Evolutionary conservation across 2,113 vertebrate species (phyloP), one percentile per base, ranked within the genome.

Genomic region (Ceuthmochares aereus): DNA sequence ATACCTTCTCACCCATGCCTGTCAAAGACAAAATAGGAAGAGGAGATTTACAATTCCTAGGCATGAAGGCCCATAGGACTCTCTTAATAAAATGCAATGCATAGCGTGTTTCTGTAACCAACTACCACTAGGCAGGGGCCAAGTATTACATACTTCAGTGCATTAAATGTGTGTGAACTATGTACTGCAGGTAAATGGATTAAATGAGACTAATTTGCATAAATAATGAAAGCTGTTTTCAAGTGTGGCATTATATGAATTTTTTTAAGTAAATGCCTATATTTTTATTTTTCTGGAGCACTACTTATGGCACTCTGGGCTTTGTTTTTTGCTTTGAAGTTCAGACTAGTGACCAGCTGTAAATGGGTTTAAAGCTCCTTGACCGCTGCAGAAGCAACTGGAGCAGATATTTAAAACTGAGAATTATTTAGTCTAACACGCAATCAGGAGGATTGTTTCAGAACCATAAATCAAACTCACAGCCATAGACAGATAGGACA

Each of bases 271-370:
- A 73, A 90, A 58, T 52, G 55, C 34, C 63, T 64, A 49, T 9
- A 18, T 42, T 78, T 92, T 72, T 11, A 26, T 59, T 87, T 75
- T 90, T 40, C 21, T 79, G 17, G 42, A 29, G 23, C 5, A 11
- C 11, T 47, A 54, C 23, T 29, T 84, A 10, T 27, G 27, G 43
- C 34, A 23, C 12, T 59, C 16, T 74, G 66, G 62, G 13, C 32
- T 90, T 83, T 60, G 19, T 58, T 94, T 90, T 66, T 2, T 67
- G 37, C 52, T 91, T 92, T 91, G 14, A 76, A 42, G 49, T 73
- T 89, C 56, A 66, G 69, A 60, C 25, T 21, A 78, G 27, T 56
- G 56, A 56, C 58, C 69, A 68, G 7, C 25, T 79, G 6, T 25
- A 84, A 95, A 64, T 34, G n/a, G 18, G 14, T 73, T 87, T 84